phyloP scores from a whole-genome alignment of 2,888 invertebrate species.

The Pteria penguin region DNA sequence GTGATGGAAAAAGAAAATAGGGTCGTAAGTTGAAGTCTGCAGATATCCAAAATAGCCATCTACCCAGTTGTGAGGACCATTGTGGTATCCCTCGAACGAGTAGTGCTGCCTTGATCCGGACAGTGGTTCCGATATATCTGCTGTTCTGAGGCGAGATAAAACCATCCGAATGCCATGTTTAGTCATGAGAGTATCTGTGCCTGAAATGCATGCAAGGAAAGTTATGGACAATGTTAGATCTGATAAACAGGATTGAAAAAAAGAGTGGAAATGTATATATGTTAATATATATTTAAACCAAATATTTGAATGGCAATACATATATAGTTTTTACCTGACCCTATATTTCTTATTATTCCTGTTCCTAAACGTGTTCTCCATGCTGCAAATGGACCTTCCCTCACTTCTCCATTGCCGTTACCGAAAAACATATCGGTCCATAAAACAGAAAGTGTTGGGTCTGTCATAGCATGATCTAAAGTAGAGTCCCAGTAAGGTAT shows the following conservation, averaged over 20 bases:
- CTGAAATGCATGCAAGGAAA: not conserved
- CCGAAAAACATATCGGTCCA: conserved; percentile 16
- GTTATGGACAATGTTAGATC: not conserved
- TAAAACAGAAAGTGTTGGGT: conserved; percentile 23
- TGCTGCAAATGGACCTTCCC: conserved; percentile 21
- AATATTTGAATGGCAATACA: not conserved
- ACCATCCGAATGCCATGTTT: not conserved
- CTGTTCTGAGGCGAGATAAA: conserved; percentile 3
- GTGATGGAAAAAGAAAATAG: conserved; percentile 20
- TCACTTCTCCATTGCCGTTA: conserved; percentile 23
- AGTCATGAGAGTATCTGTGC: not conserved
- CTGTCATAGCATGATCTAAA: conserved; percentile 16
- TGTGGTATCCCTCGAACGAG: conserved; percentile 23
- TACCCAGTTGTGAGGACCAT: conserved; percentile 33
- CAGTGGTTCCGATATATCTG: conserved; percentile 13
- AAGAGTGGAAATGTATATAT: too few relatives aligned
- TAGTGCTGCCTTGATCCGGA: not conserved
- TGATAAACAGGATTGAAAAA: too few relatives aligned
- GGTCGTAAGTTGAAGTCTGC: conserved; percentile 7
- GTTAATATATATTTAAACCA: not conserved
- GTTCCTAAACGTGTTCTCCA: conserved; percentile 15
- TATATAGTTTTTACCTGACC: not conserved
- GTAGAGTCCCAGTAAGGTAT: conserved; percentile 35
- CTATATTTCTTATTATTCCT: conserved; percentile 16
- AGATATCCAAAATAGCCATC: conserved; percentile 28